phyloP scores from a whole-genome alignment of 1,140 invertebrate species.

The Dendrolimus punctatus region DNA sequence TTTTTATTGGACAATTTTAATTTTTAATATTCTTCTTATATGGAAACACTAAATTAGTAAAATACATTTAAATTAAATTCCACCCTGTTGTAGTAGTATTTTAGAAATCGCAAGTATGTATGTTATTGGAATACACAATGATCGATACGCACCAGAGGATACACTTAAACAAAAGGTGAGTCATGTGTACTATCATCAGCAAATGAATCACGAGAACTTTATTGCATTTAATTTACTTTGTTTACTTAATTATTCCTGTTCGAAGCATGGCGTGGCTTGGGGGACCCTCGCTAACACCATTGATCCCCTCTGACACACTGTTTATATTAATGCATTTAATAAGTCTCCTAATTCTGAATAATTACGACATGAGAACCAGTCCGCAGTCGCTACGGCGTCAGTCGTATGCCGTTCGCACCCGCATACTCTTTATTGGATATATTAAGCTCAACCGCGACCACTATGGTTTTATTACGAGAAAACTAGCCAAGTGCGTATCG shows the following conservation, averaged over 20 bases:
- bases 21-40: too few relatives aligned
- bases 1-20: too few relatives aligned
- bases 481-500: too few relatives aligned
- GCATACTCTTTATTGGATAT: constrained; percentile 53
- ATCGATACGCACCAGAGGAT: too few relatives aligned
- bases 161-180: not conserved
- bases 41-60: too few relatives aligned
- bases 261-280: not conserved
- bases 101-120: too few relatives aligned
- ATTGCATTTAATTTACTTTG: not conserved
- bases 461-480: too few relatives aligned
- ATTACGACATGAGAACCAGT: constrained; percentile 38
- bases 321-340: constrained; percentile 35
- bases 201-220: too few relatives aligned
- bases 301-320: constrained; percentile 10
- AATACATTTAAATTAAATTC: too few relatives aligned
- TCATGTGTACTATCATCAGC: not conserved
- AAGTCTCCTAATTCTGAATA: constrained; percentile 46
- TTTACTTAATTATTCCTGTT: not conserved
- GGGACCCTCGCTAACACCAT: not conserved
- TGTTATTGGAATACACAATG: too few relatives aligned
- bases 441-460: too few relatives aligned
- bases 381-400: constrained; percentile 21
- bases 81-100: too few relatives aligned
- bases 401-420: constrained; percentile 28